phyloP scores from a whole-genome alignment of 2,113 vertebrate genomes.

The Sitta europaea region DNA sequence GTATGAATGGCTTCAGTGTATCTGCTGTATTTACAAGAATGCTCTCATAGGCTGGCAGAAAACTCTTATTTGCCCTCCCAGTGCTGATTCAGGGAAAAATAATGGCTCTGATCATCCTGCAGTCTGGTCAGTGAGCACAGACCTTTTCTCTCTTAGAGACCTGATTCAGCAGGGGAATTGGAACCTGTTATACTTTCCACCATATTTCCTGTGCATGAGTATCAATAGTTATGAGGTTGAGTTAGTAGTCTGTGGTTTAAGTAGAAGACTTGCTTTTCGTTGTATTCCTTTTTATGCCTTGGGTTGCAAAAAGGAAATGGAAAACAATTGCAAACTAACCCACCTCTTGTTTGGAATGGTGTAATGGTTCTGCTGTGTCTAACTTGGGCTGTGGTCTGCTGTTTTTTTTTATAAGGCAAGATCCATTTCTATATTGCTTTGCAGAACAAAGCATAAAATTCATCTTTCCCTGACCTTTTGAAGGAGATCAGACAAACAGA shows the following conservation, averaged over 20 bases:
- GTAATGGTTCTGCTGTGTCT: not conserved
- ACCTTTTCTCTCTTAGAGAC: not conserved
- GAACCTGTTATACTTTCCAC: not conserved
- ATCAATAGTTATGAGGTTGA: not conserved
- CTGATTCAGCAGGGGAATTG: not conserved
- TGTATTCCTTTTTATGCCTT: not conserved
- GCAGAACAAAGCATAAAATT: not conserved
- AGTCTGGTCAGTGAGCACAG: not conserved
- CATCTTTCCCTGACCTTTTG: not conserved
- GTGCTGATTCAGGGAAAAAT: conserved; percentile 15
- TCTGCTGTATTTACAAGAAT: conserved; percentile 21
- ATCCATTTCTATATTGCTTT: not conserved
- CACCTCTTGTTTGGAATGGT: not conserved
- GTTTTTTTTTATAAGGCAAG: not conserved
- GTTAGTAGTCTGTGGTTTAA: not conserved
- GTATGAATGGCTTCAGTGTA: conserved; percentile 50
- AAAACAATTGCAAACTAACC: not conserved
- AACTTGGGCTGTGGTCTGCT: not conserved
- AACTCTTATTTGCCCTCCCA: not conserved
- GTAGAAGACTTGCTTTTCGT: not conserved
- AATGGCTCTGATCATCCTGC: not conserved
- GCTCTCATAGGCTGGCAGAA: conserved; percentile 33
- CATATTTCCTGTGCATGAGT: not conserved
- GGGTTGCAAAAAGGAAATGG: not conserved
- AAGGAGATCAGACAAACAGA: not conserved